Conservation (phyloP, 92 coral and sea anemone genomes). For the Palythoa grandis region DNA sequence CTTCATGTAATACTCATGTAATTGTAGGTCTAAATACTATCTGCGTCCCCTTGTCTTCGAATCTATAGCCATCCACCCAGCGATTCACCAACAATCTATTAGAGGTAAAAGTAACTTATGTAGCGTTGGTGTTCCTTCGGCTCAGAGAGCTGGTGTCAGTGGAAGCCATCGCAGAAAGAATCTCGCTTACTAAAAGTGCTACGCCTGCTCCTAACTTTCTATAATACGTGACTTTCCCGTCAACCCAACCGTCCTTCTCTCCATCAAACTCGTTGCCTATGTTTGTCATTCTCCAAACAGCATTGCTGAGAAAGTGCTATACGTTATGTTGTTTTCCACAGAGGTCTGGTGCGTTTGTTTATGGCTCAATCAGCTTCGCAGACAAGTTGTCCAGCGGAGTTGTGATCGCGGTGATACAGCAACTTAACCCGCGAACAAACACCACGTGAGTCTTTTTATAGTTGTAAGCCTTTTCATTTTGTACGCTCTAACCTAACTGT, state of each 20-base stretch:
- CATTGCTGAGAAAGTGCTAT: not conserved
- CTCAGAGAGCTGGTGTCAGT: no score
- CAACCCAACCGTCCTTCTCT: not conserved
- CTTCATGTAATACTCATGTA: no score
- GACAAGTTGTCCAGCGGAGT: slow-evolving; percentile 86
- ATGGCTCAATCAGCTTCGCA: slow-evolving; percentile 81
- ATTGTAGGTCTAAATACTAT: no score
- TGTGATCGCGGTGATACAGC: slow-evolving; percentile 77
- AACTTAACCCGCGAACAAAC: slow-evolving; percentile 70
- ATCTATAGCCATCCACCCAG: not conserved
- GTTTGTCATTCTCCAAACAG: not conserved
- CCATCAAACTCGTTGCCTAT: not conserved
- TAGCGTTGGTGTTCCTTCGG: no score
- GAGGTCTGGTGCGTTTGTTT: slow-evolving; percentile 85
- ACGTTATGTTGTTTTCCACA: slow-evolving; percentile 17
- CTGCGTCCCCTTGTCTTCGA: not conserved
- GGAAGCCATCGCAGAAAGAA: no score
- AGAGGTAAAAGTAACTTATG: no score
- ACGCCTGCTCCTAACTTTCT: no score
- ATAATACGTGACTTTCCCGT: no score
- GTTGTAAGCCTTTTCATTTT: not conserved
- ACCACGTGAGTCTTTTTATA: slow-evolving; percentile 50
- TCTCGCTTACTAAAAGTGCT: no score
- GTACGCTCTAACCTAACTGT: not conserved
- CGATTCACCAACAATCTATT: no score